A percentile compares a stretch with the other conserved stretches of the same genome.
These are phyloP conservation scores for Dasysyrphus tricinctus DNA, from an alignment of 2,888 invertebrate species.

Conservation along the genomic window DNA sequence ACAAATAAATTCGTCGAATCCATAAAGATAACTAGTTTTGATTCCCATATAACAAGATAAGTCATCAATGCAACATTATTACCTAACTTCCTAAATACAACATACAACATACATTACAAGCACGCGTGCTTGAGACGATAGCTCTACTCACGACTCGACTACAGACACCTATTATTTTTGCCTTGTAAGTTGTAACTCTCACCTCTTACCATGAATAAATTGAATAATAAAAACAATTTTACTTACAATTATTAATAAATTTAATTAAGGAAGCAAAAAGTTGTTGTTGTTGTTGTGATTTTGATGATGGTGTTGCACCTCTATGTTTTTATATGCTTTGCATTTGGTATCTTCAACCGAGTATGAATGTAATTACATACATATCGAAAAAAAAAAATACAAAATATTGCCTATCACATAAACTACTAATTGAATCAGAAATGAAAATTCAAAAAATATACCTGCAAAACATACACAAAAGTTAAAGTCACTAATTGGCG, in stretches of 20 bases:
- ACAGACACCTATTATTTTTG: conserved; percentile 5
- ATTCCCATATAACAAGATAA: background rate
- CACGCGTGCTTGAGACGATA: background rate
- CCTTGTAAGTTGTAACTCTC: conserved; percentile 67
- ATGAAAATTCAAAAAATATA: conserved; percentile 15
- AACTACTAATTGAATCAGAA: conserved; percentile 66
- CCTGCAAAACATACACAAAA: background rate
- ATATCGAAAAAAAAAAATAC: conserved; percentile 10
- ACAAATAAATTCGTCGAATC: background rate
- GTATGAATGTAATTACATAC: conserved; percentile 33
- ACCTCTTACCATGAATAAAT: conserved; percentile 44
- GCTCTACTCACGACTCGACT: background rate
- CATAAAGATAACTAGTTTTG: too few species aligned
- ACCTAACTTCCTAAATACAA: conserved; percentile 18
- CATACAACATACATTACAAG: background rate
- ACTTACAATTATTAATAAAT: conserved; percentile 51
- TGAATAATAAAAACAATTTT: conserved; percentile 72
- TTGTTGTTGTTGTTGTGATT: conserved; percentile 19
- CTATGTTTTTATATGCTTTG: background rate
- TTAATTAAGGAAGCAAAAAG: conserved; percentile 56
- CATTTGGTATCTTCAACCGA: background rate
- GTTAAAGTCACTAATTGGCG: background rate
- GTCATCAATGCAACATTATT: conserved; percentile 16
- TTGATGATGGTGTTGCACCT: background rate
- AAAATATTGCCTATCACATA: conserved; percentile 37